Evolutionary conservation across 2,888 invertebrate species (phyloP).

Genomic region (Heliconius hortense): DNA sequence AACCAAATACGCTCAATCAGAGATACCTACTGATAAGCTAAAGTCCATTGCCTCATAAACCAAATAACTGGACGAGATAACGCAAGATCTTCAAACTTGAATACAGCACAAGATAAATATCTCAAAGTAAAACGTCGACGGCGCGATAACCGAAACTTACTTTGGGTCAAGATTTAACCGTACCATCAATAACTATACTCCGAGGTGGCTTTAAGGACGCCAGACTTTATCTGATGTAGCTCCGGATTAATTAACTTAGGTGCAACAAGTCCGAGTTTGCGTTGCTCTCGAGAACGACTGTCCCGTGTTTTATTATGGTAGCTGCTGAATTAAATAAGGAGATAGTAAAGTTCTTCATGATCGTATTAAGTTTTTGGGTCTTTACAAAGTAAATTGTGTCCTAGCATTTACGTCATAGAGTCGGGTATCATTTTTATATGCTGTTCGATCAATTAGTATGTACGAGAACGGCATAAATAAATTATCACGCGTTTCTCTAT

Average conservation of each 20-base stretch:
- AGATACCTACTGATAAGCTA: neutral
- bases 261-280: constrained; percentile 80
- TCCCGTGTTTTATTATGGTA: constrained; percentile 74
- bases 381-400: constrained; percentile 46
- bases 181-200: constrained; percentile 49
- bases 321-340: constrained; percentile 73
- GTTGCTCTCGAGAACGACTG: constrained; percentile 71
- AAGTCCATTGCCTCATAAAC: constrained; percentile 2
- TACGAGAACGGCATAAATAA: constrained; percentile 37
- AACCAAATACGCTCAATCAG: neutral
- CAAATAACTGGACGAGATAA: constrained; percentile 21
- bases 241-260: constrained; percentile 79
- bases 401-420: constrained; percentile 43
- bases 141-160: constrained; percentile 38
- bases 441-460: constrained; percentile 37
- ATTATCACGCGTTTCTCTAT: constrained; percentile 31
- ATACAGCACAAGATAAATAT: constrained; percentile 29
- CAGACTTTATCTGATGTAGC: constrained; percentile 73
- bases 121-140: constrained; percentile 23
- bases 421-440: constrained; percentile 15
- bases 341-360: constrained; percentile 50
- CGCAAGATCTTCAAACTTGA: constrained; percentile 17
- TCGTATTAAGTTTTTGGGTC: constrained; percentile 54
- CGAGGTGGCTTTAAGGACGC: constrained; percentile 56
- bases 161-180: constrained; percentile 40